phyloP scores from a whole-genome alignment of 2,113 vertebrate genomes.

The Pristiophorus japonicus region DNA sequence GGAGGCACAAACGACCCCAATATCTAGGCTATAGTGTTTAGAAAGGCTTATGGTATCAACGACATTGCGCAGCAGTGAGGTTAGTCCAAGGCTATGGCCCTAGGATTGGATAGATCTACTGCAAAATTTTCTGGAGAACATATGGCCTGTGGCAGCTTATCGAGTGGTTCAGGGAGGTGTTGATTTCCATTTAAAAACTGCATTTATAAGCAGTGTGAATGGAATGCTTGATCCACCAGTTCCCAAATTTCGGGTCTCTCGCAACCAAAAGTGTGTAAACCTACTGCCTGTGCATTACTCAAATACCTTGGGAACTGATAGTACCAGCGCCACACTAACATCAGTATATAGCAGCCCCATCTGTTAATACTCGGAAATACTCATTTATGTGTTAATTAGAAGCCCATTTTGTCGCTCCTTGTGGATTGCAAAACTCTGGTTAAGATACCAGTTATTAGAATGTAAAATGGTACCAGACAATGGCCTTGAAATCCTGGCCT shows the following conservation, averaged over 20 bases:
- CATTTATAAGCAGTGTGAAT: neutral
- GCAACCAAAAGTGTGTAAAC: neutral
- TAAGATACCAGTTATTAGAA: neutral
- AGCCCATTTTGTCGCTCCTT: neutral
- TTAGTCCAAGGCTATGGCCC: neutral
- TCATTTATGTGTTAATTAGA: neutral
- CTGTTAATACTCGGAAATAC: neutral
- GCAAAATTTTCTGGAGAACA: neutral
- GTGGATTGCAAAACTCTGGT: neutral
- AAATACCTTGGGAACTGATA: neutral
- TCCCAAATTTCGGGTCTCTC: neutral
- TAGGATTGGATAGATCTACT: neutral
- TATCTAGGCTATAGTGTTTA: too few relatives aligned
- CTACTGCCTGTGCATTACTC: neutral
- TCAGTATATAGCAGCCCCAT: neutral
- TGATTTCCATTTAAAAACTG: conserved; percentile 10
- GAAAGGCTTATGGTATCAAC: neutral
- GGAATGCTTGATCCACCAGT: neutral
- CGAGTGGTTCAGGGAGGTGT: neutral
- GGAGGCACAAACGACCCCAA: too few relatives aligned
- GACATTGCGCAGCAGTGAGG: neutral
- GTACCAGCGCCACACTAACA: neutral
- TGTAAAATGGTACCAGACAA: neutral
- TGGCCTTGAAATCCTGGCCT: too few relatives aligned
- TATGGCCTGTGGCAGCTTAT: neutral